Percentiles rank a stretch among this genome's conserved stretches.
Conservation (phyloP, 2,888 invertebrate genomes). For the Prenolepis imparis region DNA sequence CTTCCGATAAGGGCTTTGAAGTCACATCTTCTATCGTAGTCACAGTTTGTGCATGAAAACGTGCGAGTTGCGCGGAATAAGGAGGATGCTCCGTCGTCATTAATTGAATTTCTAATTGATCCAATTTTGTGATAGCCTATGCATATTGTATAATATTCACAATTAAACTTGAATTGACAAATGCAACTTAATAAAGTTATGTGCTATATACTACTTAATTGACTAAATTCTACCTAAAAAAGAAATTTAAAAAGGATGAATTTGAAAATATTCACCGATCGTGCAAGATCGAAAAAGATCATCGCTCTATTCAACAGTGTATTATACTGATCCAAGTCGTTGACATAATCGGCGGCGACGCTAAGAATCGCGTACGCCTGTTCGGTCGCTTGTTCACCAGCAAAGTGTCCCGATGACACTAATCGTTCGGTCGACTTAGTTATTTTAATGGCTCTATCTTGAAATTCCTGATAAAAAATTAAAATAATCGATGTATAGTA, state of each 20-base stretch:
- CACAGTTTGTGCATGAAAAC: constrained; percentile 90
- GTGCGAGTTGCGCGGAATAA: constrained; percentile 90
- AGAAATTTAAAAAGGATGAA: too few relatives aligned
- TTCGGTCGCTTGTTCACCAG: constrained; percentile 90
- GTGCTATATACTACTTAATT: background rate
- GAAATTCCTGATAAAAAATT: constrained; percentile 87
- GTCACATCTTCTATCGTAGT: constrained; percentile 90
- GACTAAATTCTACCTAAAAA: background rate
- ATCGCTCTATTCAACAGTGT: constrained; percentile 90
- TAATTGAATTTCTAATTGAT: constrained; percentile 92
- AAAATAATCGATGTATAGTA: background rate
- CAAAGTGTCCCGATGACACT: constrained; percentile 90
- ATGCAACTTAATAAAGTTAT: background rate
- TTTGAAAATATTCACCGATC: constrained; percentile 87
- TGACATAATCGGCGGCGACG: constrained; percentile 90
- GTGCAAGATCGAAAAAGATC: constrained; percentile 91
- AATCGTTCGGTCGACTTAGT: constrained; percentile 93
- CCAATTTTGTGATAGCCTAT: constrained; percentile 91
- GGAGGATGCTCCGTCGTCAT: constrained; percentile 89
- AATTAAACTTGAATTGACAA: background rate
- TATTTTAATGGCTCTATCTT: constrained; percentile 92
- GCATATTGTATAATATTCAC: background rate
- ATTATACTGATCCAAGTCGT: constrained; percentile 91
- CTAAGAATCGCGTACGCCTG: constrained; percentile 90
- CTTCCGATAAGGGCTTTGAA: constrained; percentile 90